Base-by-base conservation (phyloP, 2,113 vertebrate species). In the Notechis scutatus region DNA sequence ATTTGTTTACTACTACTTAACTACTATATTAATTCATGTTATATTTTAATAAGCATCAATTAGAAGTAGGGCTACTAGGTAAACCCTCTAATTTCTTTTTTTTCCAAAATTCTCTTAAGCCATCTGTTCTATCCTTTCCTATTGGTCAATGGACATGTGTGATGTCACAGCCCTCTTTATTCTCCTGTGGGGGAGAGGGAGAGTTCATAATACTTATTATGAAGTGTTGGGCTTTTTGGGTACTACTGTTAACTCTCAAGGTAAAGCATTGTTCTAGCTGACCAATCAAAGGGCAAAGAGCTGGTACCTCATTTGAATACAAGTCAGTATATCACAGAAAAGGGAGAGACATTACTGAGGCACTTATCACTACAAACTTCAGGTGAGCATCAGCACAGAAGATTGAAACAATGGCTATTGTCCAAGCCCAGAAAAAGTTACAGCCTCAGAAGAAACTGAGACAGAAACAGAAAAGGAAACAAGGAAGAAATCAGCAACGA, bases 301-400 rank as follows among this genome's bases (percentile, higher is more conserved):
- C 4, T 55, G 2, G 15, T 61, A 8, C 24, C 85, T 91, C 81
- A 69, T 93, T 90, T 93, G 92, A 64, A 91, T 90, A 87, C n/a
- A 39, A 55, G 29, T 20, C 56, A 64, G 9, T 91, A 55, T 90
- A 87, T 69, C 6, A 87, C 15, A 21, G 56, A 9, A 64, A 8
- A 56, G 55, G 34, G 5, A 3, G 24, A 34, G 47, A 14, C 9
- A 45, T 15, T 24, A 24, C 24, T 21, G 74, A 4, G n/a, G 47
- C 81, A 93, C 64, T 93, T 39, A 86, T 61, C 56, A 54, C 29
- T 29, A 54, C 54, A 21, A 8, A 34, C 5, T 0, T 29, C 29
- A 55, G 89, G 23, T 21, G 56, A 87, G 5, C 23, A 12, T 50
- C 52, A 26, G 6, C 45, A n/a, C 18, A n/a, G 34, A 20, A 69